Evolutionary conservation across 2,113 vertebrate genomes (phyloP).

Genomic region (Hyperopisus bebe): DNA sequence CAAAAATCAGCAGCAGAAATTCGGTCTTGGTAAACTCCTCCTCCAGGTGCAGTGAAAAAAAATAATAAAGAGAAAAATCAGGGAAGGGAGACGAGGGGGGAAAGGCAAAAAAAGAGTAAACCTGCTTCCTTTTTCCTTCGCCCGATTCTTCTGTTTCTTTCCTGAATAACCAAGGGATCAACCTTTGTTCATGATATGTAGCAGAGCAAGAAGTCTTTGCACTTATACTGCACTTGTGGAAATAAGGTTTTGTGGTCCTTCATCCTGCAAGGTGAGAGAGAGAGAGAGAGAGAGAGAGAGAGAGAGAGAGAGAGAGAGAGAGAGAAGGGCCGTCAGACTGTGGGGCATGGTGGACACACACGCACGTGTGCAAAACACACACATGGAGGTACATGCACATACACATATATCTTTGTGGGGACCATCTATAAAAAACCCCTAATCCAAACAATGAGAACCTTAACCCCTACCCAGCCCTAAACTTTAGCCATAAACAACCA

Average conservation of each 20-base stretch:
- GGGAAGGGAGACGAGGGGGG: not conserved
- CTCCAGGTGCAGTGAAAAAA: constrained; percentile 61
- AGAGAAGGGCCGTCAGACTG: not conserved
- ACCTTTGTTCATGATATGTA: constrained; percentile 72
- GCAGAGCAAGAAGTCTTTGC: constrained; percentile 71
- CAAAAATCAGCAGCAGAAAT: constrained; percentile 74
- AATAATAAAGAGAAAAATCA: constrained; percentile 46
- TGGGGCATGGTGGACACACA: no score
- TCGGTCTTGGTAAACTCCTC: constrained; percentile 67
- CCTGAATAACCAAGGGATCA: constrained; percentile 64
- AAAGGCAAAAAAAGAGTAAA: constrained; percentile 38
- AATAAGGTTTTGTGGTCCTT: constrained; percentile 70
- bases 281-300: not conserved
- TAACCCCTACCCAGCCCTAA: not conserved
- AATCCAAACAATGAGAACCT: not conserved
- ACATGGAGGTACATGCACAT: not conserved
- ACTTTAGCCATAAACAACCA: not conserved
- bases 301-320: not conserved
- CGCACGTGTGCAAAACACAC: constrained; percentile 30
- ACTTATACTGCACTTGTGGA: constrained; percentile 75
- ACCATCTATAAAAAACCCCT: not conserved
- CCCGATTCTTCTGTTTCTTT: constrained; percentile 57
- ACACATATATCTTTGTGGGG: not conserved
- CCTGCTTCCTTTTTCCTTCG: constrained; percentile 56
- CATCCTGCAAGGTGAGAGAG: constrained; percentile 51